These are phyloP conservation scores for Drosophila subsilvestris DNA, from an alignment of 2,888 invertebrate genomes.

Conservation along the genomic window DNA sequence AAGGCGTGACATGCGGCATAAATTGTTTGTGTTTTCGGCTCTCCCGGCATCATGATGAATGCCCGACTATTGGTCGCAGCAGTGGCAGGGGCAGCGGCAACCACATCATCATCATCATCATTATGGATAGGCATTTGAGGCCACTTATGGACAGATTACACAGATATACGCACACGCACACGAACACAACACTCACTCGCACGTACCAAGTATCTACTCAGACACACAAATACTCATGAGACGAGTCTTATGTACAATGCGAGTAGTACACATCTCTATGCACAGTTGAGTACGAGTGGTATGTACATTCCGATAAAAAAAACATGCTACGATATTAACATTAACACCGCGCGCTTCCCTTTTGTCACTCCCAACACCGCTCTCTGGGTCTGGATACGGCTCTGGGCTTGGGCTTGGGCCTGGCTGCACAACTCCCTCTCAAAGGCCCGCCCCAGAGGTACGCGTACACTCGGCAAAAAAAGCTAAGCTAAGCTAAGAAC, in stretches of 20 bases:
- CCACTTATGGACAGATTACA: constrained; percentile 74
- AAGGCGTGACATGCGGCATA: constrained; percentile 52
- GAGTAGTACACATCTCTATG: constrained; percentile 14
- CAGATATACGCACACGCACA: constrained; percentile 15
- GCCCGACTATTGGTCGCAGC: constrained; percentile 51
- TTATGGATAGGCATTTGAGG: constrained; percentile 60
- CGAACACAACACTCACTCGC: too few species aligned
- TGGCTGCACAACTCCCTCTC: not conserved
- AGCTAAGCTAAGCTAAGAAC: too few species aligned
- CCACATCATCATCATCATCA: constrained; percentile 53
- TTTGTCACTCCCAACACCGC: not conserved
- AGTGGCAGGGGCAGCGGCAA: constrained; percentile 26
- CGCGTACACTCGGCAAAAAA: not conserved
- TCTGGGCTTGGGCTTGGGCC: not conserved
- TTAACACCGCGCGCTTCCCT: constrained; percentile 13
- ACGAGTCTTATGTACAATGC: constrained; percentile 14
- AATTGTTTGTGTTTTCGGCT: constrained; percentile 46
- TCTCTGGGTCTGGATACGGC: not conserved
- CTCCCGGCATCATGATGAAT: constrained; percentile 42
- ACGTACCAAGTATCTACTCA: not conserved
- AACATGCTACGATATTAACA: constrained; percentile 35
- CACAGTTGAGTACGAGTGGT: constrained; percentile 1
- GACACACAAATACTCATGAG: not conserved
- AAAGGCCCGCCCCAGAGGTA: constrained; percentile 6
- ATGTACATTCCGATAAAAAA: constrained; percentile 22